Percentiles rank a stretch among this genome's conserved stretches.
These are phyloP conservation scores for Temnothorax longispinosus DNA, from an alignment of 1,140 invertebrate species.

Conservation along the genomic window DNA sequence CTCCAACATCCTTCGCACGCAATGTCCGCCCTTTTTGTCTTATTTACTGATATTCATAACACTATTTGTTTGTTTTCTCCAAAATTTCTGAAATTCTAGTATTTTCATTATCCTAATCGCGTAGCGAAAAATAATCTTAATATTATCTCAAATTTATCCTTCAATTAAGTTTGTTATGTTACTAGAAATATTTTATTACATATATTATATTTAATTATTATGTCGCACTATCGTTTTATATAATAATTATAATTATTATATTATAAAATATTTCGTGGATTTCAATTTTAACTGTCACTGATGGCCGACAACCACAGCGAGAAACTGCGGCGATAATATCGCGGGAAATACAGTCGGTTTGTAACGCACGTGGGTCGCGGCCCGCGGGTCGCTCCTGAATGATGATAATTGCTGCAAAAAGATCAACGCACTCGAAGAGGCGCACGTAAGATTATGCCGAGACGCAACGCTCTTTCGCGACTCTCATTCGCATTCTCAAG, in stretches of 20 bases:
- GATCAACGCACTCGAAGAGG: constrained; percentile 10
- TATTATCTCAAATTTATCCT: neutral
- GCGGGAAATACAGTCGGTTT: constrained; percentile 16
- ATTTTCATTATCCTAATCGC: neutral
- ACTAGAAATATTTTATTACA: neutral
- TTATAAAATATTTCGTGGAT: neutral
- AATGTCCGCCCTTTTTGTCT: neutral
- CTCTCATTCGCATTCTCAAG: neutral
- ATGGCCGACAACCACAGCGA: neutral
- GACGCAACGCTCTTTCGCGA: neutral
- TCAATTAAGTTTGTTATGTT: neutral
- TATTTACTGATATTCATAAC: neutral
- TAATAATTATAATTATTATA: neutral
- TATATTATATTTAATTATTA: neutral
- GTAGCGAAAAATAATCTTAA: neutral
- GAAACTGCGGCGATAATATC: constrained; percentile 45
- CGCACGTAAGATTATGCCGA: neutral
- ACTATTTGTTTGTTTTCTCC: neutral
- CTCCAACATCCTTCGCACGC: neutral
- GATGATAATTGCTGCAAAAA: constrained; percentile 44
- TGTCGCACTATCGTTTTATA: neutral
- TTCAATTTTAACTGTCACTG: neutral
- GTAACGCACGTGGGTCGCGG: constrained; percentile 27
- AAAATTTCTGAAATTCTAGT: neutral
- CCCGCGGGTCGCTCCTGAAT: neutral